phyloP scores from a whole-genome alignment of 1,140 invertebrate genomes.

The Euwallacea fornicatus region DNA sequence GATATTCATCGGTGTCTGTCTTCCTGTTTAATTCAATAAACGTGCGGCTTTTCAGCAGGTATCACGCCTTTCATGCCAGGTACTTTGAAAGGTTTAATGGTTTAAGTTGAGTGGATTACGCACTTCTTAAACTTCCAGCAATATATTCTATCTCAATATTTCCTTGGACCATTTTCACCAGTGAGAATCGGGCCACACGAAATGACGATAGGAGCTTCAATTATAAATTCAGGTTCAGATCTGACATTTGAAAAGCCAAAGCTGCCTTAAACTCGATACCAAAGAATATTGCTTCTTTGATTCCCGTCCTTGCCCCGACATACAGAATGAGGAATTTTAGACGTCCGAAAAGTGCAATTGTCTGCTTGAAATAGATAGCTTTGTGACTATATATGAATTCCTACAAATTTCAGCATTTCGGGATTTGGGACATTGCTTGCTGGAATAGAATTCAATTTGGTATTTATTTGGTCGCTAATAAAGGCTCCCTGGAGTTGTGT shows the following conservation, averaged over 20 bases:
- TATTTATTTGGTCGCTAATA: background rate
- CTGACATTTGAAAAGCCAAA: conserved; percentile 13
- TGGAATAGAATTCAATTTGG: background rate
- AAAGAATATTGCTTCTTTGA: conserved; percentile 13
- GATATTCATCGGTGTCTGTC: too few species aligned
- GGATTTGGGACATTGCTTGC: background rate
- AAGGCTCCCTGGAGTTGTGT: too few species aligned
- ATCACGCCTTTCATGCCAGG: too few species aligned
- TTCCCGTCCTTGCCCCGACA: background rate
- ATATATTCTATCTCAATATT: background rate
- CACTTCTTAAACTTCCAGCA: too few species aligned
- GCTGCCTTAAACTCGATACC: conserved; percentile 13
- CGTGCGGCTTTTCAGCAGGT: too few species aligned
- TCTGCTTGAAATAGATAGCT: conserved; percentile 4
- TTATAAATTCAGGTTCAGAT: conserved; percentile 13
- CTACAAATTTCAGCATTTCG: background rate
- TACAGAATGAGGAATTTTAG: conserved; percentile 3
- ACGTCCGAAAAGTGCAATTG: background rate
- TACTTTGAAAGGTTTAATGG: too few species aligned
- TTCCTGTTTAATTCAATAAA: too few species aligned
- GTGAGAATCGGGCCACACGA: background rate
- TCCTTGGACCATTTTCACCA: background rate
- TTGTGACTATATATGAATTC: background rate
- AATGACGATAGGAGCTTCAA: conserved; percentile 6
- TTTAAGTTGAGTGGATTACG: too few species aligned